A percentile compares a stretch with the other conserved stretches of the same genome.
Conservation (phyloP, 2,888 invertebrate species). For the Meghimatium bilineatum region DNA sequence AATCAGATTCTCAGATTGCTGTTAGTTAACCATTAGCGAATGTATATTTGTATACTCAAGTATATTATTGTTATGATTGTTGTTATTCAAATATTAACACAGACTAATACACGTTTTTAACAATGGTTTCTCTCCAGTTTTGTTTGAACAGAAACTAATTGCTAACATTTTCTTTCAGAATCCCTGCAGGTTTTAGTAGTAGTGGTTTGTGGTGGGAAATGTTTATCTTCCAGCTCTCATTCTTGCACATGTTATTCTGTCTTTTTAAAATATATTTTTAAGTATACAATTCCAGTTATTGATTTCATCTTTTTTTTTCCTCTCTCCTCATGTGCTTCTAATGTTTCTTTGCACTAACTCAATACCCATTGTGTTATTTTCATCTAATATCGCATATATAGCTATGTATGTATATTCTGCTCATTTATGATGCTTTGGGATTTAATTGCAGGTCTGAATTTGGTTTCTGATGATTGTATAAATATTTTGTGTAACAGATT, state of each 20-base stretch:
- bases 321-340: not conserved
- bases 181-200: not conserved
- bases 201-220: constrained; percentile 33
- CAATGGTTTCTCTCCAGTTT: not conserved
- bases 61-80: too few species aligned
- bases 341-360: not conserved
- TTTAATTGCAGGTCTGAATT: not conserved
- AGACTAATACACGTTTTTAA: too few species aligned
- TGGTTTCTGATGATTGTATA: too few species aligned
- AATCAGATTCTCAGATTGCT: too few species aligned
- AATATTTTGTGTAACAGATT: too few species aligned
- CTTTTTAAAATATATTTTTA: not conserved
- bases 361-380: not conserved
- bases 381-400: not conserved
- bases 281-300: not conserved
- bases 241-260: not conserved
- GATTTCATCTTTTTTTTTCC: not conserved
- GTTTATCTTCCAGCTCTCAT: not conserved
- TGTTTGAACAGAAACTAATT: constrained; percentile 3
- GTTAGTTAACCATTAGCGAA: too few species aligned
- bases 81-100: too few species aligned
- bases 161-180: constrained; percentile 21
- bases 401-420: not conserved
- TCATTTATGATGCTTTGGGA: not conserved
- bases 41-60: too few species aligned